These are phyloP conservation scores for Hirtodrosophila histrioides DNA, from an alignment of 2,888 invertebrate genomes.

Conservation along the genomic window DNA sequence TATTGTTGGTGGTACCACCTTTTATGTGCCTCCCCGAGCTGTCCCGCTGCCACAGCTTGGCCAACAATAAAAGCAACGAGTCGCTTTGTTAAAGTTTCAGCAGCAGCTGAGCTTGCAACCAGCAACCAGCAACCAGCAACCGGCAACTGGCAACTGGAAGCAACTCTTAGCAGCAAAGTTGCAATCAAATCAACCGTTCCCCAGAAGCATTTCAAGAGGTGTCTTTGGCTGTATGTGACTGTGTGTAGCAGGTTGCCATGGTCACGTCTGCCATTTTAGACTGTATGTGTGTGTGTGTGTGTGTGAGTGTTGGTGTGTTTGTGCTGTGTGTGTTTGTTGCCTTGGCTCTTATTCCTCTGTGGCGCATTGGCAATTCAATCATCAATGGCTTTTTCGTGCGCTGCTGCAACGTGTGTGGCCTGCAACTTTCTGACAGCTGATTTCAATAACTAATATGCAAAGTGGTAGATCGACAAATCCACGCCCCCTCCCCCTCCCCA, in stretches of 20 bases:
- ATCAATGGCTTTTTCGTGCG: constrained; percentile 58
- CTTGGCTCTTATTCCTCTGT: constrained; percentile 47
- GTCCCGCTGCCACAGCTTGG: constrained; percentile 1
- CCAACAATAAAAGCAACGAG: constrained; percentile 56
- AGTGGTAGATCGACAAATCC: constrained; percentile 58
- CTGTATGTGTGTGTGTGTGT: constrained; percentile 1
- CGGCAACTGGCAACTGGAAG: constrained; percentile 40
- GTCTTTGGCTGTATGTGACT: constrained; percentile 44
- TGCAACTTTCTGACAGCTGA: constrained; percentile 79
- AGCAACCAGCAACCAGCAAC: constrained; percentile 48
- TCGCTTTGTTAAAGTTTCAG: constrained; percentile 73
- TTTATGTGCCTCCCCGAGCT: neutral
- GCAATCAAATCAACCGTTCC: constrained; percentile 78
- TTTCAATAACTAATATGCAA: constrained; percentile 79
- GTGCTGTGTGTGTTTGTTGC: constrained; percentile 13
- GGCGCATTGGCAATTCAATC: constrained; percentile 60
- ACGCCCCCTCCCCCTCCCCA: constrained; percentile 12
- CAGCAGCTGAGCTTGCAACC: constrained; percentile 55
- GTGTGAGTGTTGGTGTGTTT: constrained; percentile 9
- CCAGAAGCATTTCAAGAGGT: constrained; percentile 66
- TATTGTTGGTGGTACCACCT: constrained; percentile 2
- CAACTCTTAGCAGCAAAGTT: constrained; percentile 54
- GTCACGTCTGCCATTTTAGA: constrained; percentile 70
- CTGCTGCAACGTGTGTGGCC: constrained; percentile 49
- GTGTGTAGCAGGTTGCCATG: constrained; percentile 57